Evolutionary conservation across 2,113 vertebrate genomes (phyloP).

Genomic region (Catagonus wagneri): DNA sequence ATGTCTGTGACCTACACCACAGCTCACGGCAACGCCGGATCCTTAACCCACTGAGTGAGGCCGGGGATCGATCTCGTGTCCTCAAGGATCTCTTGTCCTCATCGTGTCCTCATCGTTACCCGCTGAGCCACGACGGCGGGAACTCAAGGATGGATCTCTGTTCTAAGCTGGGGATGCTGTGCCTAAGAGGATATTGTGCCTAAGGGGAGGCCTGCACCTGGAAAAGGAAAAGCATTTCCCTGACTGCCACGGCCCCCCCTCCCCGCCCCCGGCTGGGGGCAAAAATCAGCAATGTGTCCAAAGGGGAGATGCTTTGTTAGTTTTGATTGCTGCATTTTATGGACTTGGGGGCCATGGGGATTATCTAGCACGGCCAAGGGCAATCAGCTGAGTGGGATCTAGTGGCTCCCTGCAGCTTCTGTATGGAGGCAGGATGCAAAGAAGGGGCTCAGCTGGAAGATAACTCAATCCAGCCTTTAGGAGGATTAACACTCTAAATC

Average conservation of each 20-base stretch:
- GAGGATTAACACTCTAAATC: background rate
- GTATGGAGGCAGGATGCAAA: fast-evolving
- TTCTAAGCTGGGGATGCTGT: background rate
- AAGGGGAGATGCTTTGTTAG: background rate
- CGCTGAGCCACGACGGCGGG: no score
- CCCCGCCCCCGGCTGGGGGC: background rate
- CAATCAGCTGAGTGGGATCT: background rate
- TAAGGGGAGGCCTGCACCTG: background rate
- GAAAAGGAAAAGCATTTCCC: background rate
- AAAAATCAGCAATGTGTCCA: background rate
- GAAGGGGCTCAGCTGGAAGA: background rate
- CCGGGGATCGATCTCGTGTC: no score
- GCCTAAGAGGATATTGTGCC: background rate
- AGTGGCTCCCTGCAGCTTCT: background rate
- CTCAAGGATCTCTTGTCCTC: no score
- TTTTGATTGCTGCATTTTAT: background rate
- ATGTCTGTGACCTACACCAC: no score
- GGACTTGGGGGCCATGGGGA: background rate
- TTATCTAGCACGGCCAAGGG: background rate
- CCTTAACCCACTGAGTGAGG: no score
- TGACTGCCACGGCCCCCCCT: no score
- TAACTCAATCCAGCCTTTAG: background rate
- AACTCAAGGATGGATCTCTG: no score
- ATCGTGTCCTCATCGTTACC: no score
- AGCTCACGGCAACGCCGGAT: no score